Evolutionary conservation across 2,797 vertebrate genomes (phyloP).

Genomic region (Philypnodon macrostomus): DNA sequence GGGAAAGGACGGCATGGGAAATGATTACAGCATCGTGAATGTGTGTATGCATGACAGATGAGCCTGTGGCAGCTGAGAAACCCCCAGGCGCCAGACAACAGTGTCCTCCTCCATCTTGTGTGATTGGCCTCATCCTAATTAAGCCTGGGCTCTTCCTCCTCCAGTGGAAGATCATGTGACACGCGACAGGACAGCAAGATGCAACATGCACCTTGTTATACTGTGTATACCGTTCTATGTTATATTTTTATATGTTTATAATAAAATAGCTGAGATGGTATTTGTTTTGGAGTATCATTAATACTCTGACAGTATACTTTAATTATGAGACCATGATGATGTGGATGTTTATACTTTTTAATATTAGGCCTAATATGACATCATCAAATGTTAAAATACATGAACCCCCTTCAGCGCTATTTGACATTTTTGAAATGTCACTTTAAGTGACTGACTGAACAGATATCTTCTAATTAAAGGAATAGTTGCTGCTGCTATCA

Average conservation of each 20-base stretch:
- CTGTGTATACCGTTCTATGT: too few relatives aligned
- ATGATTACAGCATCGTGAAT: constrained; percentile 13
- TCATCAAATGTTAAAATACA: too few relatives aligned
- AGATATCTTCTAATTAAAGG: constrained; percentile 4
- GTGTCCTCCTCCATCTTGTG: constrained; percentile 60
- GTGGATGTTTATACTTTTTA: too few relatives aligned
- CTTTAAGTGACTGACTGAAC: constrained; percentile 35
- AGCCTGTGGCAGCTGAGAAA: constrained; percentile 46
- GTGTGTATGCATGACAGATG: constrained; percentile 37
- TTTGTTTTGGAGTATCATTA: not conserved
- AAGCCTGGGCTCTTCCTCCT: constrained; percentile 39
- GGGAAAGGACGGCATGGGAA: constrained; percentile 6
- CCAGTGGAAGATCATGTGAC: constrained; percentile 36
- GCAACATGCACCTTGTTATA: too few relatives aligned
- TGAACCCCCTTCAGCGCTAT: too few relatives aligned
- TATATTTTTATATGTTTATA: too few relatives aligned
- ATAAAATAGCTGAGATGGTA: not conserved
- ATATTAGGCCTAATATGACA: too few relatives aligned
- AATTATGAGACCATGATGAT: too few relatives aligned
- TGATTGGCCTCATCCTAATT: constrained; percentile 62
- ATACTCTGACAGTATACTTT: not conserved
- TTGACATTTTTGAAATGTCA: constrained; percentile 23
- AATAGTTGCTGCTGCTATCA: not conserved
- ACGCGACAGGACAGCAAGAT: constrained; percentile 11
- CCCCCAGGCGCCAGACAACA: constrained; percentile 66